Conservation (phyloP, 2,113 vertebrate species). For the Himantopus leucocephalus region DNA sequence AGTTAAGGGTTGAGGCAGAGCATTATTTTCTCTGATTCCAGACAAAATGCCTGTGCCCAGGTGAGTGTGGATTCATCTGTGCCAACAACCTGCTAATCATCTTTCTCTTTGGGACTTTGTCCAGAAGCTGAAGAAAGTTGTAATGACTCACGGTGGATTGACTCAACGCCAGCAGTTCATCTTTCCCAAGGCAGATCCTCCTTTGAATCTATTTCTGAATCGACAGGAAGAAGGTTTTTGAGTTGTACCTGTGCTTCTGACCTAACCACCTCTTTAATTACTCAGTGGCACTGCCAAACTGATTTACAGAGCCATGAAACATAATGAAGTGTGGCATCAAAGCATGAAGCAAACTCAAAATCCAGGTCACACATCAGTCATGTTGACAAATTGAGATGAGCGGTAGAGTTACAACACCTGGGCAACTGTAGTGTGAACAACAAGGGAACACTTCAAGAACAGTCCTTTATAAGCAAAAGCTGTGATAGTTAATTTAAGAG, state of each 20-base stretch:
- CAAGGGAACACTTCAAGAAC: not conserved
- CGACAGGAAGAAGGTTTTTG: not conserved
- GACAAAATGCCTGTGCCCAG: not conserved
- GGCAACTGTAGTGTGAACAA: not conserved
- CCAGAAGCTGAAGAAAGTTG: not conserved
- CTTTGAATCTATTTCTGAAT: not conserved
- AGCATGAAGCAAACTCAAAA: not conserved
- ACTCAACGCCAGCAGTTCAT: not conserved
- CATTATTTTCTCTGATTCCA: not conserved
- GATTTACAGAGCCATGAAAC: not conserved
- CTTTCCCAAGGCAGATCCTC: not conserved
- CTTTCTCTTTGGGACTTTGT: not conserved
- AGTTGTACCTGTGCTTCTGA: not conserved
- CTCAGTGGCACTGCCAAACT: not conserved
- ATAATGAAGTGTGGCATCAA: not conserved
- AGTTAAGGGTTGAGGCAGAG: not conserved
- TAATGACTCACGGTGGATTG: not conserved
- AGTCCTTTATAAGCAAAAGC: not conserved
- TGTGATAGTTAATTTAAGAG: not conserved
- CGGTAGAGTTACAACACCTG: not conserved
- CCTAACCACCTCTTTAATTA: not conserved
- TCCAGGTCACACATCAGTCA: not conserved
- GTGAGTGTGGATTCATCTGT: not conserved
- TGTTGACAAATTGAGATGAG: fast-evolving
- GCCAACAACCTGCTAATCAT: not conserved